Percentiles rank a stretch among this genome's conserved stretches.
Evolutionary conservation across 2,888 invertebrate species (phyloP).

Genomic region (Nomada lathburiana): DNA sequence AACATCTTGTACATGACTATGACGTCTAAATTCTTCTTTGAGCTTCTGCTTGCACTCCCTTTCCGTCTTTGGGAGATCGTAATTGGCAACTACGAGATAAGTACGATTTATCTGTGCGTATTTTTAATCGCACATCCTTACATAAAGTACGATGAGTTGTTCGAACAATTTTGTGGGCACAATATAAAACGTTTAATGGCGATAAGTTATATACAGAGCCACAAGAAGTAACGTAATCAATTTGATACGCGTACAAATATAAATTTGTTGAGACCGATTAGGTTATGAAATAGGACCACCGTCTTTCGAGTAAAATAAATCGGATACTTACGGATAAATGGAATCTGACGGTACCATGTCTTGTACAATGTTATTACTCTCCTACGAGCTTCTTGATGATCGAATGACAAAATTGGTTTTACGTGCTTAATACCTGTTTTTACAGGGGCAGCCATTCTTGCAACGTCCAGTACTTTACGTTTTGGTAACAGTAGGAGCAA

Average conservation of each 20-base stretch:
- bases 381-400: slow-evolving; percentile 90
- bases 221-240: neutral
- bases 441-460: slow-evolving; percentile 48
- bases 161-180: neutral
- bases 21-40: slow-evolving; percentile 91
- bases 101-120: neutral
- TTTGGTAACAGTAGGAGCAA: neutral
- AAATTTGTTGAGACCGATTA: slow-evolving; percentile 40
- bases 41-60: slow-evolving; percentile 90
- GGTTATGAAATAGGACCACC: slow-evolving; percentile 61
- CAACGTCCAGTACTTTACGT: neutral
- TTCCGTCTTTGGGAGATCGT: slow-evolving; percentile 91
- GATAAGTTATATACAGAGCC: neutral
- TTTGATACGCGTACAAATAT: neutral
- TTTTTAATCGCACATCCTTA: too few species aligned
- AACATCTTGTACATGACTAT: slow-evolving; percentile 92
- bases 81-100: slow-evolving; percentile 79
- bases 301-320: slow-evolving; percentile 41
- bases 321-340: slow-evolving; percentile 91
- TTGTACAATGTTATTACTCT: slow-evolving; percentile 95
- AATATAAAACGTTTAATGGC: neutral
- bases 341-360: slow-evolving; percentile 97
- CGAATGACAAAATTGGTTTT: slow-evolving; percentile 93
- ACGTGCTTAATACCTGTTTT: slow-evolving; percentile 87
- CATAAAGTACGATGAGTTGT: too few species aligned